A percentile compares a stretch with the other conserved stretches of the same genome.
These are phyloP conservation scores for Sceliomorpha sp. DNA, from an alignment of 2,888 invertebrate species.

Conservation along the genomic window DNA sequence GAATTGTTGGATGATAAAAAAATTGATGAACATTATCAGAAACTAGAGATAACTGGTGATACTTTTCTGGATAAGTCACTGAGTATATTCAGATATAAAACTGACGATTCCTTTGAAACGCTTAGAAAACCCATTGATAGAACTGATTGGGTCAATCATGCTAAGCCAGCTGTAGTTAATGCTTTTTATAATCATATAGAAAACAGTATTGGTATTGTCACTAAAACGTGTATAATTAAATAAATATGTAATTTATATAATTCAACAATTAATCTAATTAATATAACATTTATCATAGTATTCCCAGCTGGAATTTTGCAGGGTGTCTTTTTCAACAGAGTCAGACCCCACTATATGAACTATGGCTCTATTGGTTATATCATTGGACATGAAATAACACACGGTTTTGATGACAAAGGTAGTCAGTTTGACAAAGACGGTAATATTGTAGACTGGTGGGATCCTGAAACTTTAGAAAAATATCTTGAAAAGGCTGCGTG, in stretches of 20 bases:
- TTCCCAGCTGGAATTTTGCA: conserved; percentile 96
- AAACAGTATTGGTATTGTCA: conserved; percentile 82
- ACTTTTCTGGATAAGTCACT: conserved; percentile 81
- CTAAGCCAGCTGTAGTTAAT: conserved; percentile 81
- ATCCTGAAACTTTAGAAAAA: conserved; percentile 88
- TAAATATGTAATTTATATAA: background rate
- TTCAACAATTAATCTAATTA: background rate
- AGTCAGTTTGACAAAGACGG: conserved; percentile 97
- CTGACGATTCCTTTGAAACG: conserved; percentile 81
- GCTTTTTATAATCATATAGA: conserved; percentile 82
- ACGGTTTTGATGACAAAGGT: conserved; percentile 94
- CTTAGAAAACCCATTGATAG: conserved; percentile 81
- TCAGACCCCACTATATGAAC: conserved; percentile 94
- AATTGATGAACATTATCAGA: conserved; percentile 88
- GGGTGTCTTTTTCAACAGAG: conserved; percentile 93
- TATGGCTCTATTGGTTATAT: conserved; percentile 95
- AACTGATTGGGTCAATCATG: conserved; percentile 82
- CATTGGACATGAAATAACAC: conserved; percentile 95
- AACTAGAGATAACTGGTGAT: conserved; percentile 78
- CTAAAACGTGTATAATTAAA: background rate
- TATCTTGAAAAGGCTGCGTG: conserved; percentile 93
- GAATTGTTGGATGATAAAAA: conserved; percentile 91
- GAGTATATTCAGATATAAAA: conserved; percentile 81
- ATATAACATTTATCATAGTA: conserved; percentile 83
- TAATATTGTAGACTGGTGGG: conserved; percentile 98